Evolutionary conservation across 2,797 vertebrate genomes (phyloP).

Genomic region (Vipera latastei): DNA sequence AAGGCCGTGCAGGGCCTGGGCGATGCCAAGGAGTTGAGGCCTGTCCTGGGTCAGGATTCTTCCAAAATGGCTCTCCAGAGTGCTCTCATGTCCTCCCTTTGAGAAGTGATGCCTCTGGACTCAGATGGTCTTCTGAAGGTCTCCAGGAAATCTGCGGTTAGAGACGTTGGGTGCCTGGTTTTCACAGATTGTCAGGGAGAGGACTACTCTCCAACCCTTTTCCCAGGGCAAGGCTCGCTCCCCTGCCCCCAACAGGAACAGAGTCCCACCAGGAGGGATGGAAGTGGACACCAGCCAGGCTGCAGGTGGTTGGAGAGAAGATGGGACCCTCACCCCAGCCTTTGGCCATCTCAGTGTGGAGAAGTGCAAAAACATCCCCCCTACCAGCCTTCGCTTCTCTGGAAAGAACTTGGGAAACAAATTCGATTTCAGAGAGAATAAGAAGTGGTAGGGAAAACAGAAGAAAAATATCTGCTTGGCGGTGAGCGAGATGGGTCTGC

Average conservation of each 20-base stretch:
- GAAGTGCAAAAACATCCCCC: not conserved
- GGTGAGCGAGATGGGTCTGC: not conserved
- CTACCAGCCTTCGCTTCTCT: not conserved
- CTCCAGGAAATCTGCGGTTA: too few relatives aligned
- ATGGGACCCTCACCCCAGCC: not conserved
- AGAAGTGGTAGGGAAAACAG: not conserved
- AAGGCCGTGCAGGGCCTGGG: not conserved
- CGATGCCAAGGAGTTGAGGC: not conserved
- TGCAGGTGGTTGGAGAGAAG: not conserved
- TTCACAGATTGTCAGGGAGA: not conserved
- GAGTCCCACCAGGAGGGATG: not conserved
- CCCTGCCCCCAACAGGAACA: not conserved
- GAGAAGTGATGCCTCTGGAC: too few relatives aligned
- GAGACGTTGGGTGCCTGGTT: too few relatives aligned
- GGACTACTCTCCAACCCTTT: not conserved
- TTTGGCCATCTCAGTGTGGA: not conserved
- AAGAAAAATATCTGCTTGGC: not conserved
- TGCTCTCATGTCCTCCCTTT: too few relatives aligned
- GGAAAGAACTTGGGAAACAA: not conserved
- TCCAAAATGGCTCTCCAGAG: too few relatives aligned
- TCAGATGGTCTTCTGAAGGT: too few relatives aligned
- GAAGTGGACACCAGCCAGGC: not conserved
- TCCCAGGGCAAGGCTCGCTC: not conserved
- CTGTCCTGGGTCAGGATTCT: not conserved
- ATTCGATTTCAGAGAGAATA: not conserved